Conservation (phyloP, 2,113 vertebrate genomes). For the Illadopsis cleaveri region DNA sequence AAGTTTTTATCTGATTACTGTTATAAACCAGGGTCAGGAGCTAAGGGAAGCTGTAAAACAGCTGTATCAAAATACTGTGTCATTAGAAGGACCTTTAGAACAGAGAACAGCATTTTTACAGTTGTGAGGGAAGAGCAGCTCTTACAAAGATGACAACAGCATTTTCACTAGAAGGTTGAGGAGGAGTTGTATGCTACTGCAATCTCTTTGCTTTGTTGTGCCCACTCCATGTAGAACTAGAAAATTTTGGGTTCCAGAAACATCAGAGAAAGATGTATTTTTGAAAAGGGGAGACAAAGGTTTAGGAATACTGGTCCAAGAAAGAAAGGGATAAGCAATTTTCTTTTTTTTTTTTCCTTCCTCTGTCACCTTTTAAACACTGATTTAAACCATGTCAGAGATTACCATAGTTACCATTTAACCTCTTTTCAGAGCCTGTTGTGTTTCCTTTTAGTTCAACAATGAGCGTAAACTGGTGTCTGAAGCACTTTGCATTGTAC, state of each 20-base stretch:
- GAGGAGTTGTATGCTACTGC: background rate
- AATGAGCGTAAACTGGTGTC: slow-evolving; percentile 25
- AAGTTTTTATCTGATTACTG: background rate
- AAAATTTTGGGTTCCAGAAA: background rate
- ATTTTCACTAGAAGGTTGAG: background rate
- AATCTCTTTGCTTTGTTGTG: background rate
- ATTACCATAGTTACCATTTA: slow-evolving; percentile 68
- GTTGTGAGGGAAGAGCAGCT: background rate
- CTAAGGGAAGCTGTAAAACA: background rate
- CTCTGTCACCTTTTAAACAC: slow-evolving; percentile 15
- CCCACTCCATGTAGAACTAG: background rate
- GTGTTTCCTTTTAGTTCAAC: slow-evolving; percentile 44
- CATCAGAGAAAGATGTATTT: background rate
- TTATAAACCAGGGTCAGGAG: background rate
- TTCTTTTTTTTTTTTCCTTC: slow-evolving; percentile 30
- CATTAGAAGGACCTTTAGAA: background rate
- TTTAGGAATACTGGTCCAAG: background rate
- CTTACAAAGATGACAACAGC: background rate
- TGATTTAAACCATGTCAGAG: slow-evolving; percentile 18
- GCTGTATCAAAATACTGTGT: background rate
- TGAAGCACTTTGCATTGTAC: slow-evolving; percentile 21
- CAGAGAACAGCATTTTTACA: background rate
- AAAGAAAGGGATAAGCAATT: background rate
- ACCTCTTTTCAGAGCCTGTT: slow-evolving; percentile 39
- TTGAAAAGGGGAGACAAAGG: slow-evolving; percentile 7